These are phyloP conservation scores for Pedicia rivosa DNA, from an alignment of 2,888 invertebrate genomes.

Conservation along the genomic window DNA sequence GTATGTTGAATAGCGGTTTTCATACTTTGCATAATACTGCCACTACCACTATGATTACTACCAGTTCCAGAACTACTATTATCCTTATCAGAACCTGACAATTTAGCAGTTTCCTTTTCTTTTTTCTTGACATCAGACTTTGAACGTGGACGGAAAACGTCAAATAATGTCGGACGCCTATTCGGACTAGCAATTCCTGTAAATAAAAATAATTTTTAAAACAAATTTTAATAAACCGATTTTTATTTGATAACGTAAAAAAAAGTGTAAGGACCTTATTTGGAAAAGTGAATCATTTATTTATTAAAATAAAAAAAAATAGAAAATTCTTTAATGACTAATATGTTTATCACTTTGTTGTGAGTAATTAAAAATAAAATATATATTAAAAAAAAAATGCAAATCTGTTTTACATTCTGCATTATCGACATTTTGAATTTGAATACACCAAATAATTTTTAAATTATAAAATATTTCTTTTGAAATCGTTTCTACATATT, in stretches of 20 bases:
- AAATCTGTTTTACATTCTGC: too few relatives aligned
- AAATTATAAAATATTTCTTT: too few relatives aligned
- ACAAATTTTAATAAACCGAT: background rate
- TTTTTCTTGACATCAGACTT: conserved; percentile 50
- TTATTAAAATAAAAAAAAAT: too few relatives aligned
- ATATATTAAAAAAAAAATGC: background rate
- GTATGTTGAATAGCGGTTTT: conserved; percentile 57
- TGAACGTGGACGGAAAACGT: conserved; percentile 61
- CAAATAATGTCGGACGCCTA: conserved; percentile 57
- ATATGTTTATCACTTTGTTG: too few relatives aligned
- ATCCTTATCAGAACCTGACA: conserved; percentile 17
- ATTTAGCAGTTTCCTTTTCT: conserved; percentile 15
- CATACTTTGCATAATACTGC: conserved; percentile 63
- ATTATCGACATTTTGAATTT: too few relatives aligned
- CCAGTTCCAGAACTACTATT: conserved; percentile 22
- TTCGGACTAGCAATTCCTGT: conserved; percentile 49
- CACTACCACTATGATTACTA: conserved; percentile 21
- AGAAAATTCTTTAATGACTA: too few relatives aligned
- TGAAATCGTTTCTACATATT: too few relatives aligned
- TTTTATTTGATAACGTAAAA: too few relatives aligned
- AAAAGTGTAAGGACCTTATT: too few relatives aligned
- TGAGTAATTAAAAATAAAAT: conserved; percentile 4
- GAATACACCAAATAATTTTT: too few relatives aligned
- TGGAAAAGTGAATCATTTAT: too few relatives aligned
- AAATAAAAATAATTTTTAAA: conserved; percentile 8